These are phyloP conservation scores for Allolobophora icterica DNA, from an alignment of 2,888 invertebrate species.

Conservation along the genomic window DNA sequence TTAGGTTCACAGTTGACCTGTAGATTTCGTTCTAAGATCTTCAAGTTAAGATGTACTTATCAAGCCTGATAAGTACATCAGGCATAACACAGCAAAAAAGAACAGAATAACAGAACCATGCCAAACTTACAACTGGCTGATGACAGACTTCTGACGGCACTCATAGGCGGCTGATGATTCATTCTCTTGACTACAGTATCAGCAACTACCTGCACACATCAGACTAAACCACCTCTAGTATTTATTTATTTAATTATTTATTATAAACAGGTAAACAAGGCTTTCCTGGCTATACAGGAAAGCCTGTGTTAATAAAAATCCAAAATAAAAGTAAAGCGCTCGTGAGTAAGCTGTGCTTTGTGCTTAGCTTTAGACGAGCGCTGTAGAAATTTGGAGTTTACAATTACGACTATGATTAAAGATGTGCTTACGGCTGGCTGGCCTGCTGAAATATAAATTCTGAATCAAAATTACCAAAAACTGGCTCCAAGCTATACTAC, in stretches of 20 bases:
- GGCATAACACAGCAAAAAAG: not conserved
- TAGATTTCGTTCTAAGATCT: not conserved
- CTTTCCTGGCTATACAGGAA: too few species aligned
- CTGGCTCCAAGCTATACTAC: not conserved
- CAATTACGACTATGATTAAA: too few species aligned
- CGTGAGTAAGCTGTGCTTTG: too few species aligned
- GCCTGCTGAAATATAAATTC: not conserved
- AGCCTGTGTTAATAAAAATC: not conserved
- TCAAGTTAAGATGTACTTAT: too few species aligned
- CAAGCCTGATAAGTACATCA: not conserved
- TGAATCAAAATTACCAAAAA: not conserved
- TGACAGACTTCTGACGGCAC: conserved; percentile 20
- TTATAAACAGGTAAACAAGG: not conserved
- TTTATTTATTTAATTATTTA: too few species aligned
- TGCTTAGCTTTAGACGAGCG: too few species aligned
- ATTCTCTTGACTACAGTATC: not conserved
- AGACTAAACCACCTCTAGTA: not conserved
- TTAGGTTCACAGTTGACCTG: too few species aligned
- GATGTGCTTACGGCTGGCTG: not conserved
- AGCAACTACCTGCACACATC: not conserved
- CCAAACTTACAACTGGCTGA: not conserved
- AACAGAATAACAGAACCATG: not conserved
- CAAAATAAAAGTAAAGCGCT: not conserved
- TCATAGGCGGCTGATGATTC: conserved; percentile 24
- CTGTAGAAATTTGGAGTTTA: too few species aligned